phyloP scores from a whole-genome alignment of 2,797 vertebrate species.

The Rhyacichthys aspro region DNA sequence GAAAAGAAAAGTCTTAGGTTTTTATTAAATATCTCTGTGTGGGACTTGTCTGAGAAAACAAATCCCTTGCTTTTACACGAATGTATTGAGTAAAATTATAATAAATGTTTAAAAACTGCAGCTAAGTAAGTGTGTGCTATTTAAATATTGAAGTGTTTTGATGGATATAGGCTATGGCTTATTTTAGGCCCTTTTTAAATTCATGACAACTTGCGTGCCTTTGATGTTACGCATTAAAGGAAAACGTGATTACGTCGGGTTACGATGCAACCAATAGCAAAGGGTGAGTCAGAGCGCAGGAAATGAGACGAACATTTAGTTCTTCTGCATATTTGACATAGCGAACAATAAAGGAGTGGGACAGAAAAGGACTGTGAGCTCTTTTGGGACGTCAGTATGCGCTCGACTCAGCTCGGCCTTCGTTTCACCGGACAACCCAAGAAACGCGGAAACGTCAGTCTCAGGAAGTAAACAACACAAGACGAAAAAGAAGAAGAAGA shows the following conservation, averaged over 20 bases:
- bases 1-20: too few relatives aligned
- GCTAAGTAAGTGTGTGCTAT: too few relatives aligned
- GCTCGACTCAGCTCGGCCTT: too few relatives aligned
- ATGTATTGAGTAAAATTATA: too few relatives aligned
- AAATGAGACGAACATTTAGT: slow-evolving; percentile 28
- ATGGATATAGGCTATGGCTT: too few relatives aligned
- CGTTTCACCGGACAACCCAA: slow-evolving; percentile 8
- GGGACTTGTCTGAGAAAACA: too few relatives aligned
- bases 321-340: slow-evolving; percentile 6
- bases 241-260: slow-evolving; percentile 42
- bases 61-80: too few relatives aligned
- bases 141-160: too few relatives aligned
- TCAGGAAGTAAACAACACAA: slow-evolving; percentile 15
- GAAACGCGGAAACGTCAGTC: neutral
- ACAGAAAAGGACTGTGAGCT: neutral
- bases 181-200: neutral
- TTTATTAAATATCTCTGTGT: too few relatives aligned
- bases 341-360: neutral
- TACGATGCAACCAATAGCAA: slow-evolving; percentile 21
- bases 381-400: neutral
- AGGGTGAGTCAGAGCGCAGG: slow-evolving; percentile 29
- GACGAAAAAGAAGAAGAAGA: too few relatives aligned
- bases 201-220: slow-evolving; percentile 24
- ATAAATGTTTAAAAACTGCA: too few relatives aligned
- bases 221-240: slow-evolving; percentile 39